A percentile compares a stretch with the other conserved stretches of the same genome.
These are phyloP conservation scores for Drosophila buzzatii DNA, from an alignment of 2,888 invertebrate species.

Conservation along the genomic window DNA sequence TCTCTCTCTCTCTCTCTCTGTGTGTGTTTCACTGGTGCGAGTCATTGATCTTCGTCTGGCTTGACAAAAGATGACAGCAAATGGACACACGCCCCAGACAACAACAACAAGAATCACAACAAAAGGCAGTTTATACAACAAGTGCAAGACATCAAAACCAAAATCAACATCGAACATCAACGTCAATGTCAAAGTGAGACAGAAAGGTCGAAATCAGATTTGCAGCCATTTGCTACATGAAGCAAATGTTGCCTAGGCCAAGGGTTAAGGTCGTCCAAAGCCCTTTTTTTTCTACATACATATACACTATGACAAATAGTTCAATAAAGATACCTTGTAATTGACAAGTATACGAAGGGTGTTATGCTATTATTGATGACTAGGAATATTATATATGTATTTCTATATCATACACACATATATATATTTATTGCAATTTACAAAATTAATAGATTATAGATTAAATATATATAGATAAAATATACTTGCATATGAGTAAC, in stretches of 20 bases:
- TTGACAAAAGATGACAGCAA: slow-evolving; percentile 28
- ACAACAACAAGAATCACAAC: slow-evolving; percentile 2
- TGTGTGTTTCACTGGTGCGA: slow-evolving; percentile 5
- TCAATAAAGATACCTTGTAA: slow-evolving; percentile 12
- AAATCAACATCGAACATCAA: slow-evolving; percentile 20
- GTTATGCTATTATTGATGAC: not conserved
- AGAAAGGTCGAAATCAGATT: slow-evolving; percentile 36
- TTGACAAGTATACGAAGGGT: not conserved
- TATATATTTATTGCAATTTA: too few relatives aligned
- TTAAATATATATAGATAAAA: too few relatives aligned
- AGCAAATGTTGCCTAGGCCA: slow-evolving; percentile 16
- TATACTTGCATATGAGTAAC: too few relatives aligned
- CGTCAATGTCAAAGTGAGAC: slow-evolving; percentile 28
- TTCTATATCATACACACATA: not conserved
- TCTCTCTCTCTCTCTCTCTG: not conserved
- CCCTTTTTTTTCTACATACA: not conserved
- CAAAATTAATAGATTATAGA: too few relatives aligned
- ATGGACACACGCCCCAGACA: slow-evolving; percentile 23
- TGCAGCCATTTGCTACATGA: slow-evolving; percentile 10
- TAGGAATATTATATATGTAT: not conserved
- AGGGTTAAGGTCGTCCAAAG: slow-evolving; percentile 36
- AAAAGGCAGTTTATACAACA: not conserved
- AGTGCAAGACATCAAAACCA: slow-evolving; percentile 31
- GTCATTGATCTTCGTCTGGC: slow-evolving; percentile 67
- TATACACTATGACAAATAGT: slow-evolving; percentile 5